These are phyloP conservation scores for Apteryx owenii DNA, from an alignment of 2,113 vertebrate genomes.

Conservation along the genomic window DNA sequence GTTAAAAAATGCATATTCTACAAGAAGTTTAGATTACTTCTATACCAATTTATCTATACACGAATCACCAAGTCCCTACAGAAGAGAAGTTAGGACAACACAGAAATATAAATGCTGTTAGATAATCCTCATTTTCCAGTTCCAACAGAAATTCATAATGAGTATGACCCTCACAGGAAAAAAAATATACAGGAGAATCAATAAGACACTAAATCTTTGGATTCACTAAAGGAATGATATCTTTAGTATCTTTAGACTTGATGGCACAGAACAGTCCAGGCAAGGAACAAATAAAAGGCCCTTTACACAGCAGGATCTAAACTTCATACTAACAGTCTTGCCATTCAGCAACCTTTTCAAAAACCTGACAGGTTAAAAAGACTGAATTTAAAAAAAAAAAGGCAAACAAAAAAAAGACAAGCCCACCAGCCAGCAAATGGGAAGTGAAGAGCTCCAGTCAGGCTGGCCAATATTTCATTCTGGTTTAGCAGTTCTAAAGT, in stretches of 20 bases:
- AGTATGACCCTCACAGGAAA: not conserved
- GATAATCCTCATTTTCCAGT: not conserved
- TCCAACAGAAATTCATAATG: not conserved
- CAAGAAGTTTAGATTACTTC: not conserved
- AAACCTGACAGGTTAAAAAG: not conserved
- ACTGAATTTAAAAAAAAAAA: no score
- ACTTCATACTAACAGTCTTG: not conserved
- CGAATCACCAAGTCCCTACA: not conserved
- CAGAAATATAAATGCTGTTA: not conserved
- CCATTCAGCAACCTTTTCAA: not conserved
- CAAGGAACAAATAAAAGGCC: not conserved
- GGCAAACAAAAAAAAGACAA: not conserved
- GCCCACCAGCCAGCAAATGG: not conserved
- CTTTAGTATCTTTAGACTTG: not conserved
- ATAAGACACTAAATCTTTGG: not conserved
- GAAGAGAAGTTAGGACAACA: not conserved
- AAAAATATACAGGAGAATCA: not conserved
- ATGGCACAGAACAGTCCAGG: not conserved
- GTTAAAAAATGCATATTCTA: not conserved
- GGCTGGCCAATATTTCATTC: not conserved
- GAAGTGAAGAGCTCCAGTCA: not conserved
- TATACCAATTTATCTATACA: not conserved
- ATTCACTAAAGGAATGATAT: not conserved
- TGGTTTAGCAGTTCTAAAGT: not conserved
- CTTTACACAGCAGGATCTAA: not conserved